phyloP scores from a whole-genome alignment of 2,113 vertebrate genomes.

The Mus spicilegus region DNA sequence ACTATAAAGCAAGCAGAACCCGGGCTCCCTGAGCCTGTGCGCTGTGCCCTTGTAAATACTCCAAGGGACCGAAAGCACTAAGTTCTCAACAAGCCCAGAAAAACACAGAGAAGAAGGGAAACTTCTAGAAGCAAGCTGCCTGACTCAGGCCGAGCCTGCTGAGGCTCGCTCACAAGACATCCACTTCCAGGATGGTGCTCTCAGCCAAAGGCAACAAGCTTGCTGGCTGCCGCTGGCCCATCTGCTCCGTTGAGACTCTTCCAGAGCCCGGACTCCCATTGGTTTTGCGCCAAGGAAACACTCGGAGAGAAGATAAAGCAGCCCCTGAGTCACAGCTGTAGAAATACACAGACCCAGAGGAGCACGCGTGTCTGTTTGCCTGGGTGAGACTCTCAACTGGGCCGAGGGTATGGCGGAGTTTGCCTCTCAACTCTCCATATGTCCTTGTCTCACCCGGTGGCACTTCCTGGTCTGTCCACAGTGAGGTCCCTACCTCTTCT shows the following conservation, averaged over 20 bases:
- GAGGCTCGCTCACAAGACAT: constrained; percentile 42
- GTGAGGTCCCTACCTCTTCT: neutral
- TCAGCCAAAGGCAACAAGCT: constrained; percentile 79
- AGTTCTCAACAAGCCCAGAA: neutral
- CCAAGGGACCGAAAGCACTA: neutral
- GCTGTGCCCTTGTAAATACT: neutral
- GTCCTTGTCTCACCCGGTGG: neutral
- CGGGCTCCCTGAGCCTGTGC: neutral
- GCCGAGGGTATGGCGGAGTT: neutral
- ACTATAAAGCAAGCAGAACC: neutral
- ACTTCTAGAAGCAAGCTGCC: constrained; percentile 32
- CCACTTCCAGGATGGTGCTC: constrained; percentile 17
- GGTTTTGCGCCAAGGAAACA: constrained; percentile 76
- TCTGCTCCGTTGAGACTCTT: constrained; percentile 77
- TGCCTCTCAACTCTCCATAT: neutral
- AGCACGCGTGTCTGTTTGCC: neutral
- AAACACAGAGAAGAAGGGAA: neutral
- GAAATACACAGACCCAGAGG: constrained; percentile 67
- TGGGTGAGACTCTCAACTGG: neutral
- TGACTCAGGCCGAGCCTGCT: constrained; percentile 36
- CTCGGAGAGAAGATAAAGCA: constrained; percentile 72
- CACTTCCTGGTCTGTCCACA: neutral
- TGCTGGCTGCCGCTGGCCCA: constrained; percentile 65
- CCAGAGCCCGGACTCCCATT: constrained; percentile 71
- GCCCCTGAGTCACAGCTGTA: constrained; percentile 73